These are phyloP conservation scores for Euclidia mi DNA, from an alignment of 2,888 invertebrate genomes.

Conservation along the genomic window DNA sequence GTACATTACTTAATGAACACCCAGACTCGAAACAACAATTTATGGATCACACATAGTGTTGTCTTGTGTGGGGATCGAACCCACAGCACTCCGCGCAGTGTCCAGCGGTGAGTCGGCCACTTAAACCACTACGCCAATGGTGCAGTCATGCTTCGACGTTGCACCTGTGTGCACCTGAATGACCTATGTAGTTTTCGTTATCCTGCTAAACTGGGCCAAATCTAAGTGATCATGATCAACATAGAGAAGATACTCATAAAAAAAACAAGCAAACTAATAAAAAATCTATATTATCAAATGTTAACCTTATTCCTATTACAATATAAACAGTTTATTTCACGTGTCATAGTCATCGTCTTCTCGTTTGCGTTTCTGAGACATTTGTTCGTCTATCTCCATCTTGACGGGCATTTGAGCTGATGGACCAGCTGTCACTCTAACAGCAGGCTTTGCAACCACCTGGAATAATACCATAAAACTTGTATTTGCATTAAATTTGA, in stretches of 20 bases:
- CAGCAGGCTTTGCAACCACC: conserved; percentile 86
- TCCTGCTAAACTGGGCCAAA: no score
- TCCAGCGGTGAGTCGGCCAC: no score
- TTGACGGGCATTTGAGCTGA: conserved; percentile 82
- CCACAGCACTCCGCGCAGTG: no score
- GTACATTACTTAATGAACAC: no score
- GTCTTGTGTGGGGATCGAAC: no score
- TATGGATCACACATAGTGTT: no score
- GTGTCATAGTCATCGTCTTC: conserved; percentile 92
- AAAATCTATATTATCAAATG: conserved; percentile 14
- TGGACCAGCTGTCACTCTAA: conserved; percentile 80
- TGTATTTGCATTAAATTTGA: not conserved
- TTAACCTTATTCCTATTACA: conserved; percentile 26
- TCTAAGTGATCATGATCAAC: no score
- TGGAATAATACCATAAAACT: conserved; percentile 33
- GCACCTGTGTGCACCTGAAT: no score
- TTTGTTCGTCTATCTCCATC: conserved; percentile 90
- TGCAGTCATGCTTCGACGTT: no score
- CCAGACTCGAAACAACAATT: no score
- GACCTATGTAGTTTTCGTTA: no score
- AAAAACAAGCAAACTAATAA: not conserved
- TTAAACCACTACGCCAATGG: no score
- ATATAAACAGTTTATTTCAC: conserved; percentile 52
- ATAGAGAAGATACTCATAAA: not conserved
- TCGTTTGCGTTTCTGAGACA: conserved; percentile 90